These are phyloP conservation scores for Glossophaga mutica DNA, from an alignment of 2,797 vertebrate genomes.

Conservation along the genomic window DNA sequence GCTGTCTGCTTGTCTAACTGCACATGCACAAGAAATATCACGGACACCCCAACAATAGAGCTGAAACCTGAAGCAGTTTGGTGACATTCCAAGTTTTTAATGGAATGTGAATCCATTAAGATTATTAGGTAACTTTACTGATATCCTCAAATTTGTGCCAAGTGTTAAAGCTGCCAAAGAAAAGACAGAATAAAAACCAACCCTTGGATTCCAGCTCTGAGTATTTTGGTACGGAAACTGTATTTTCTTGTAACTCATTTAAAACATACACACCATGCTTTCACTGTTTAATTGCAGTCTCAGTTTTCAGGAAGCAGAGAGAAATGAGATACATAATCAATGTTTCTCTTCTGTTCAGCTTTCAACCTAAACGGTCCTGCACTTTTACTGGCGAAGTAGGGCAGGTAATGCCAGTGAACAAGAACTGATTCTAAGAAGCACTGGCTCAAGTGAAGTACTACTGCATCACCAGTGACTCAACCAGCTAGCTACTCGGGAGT, in stretches of 20 bases:
- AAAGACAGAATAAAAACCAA: constrained; percentile 50
- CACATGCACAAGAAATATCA: neutral
- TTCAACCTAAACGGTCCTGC: constrained; percentile 39
- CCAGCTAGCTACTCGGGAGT: constrained; percentile 82
- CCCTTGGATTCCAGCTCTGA: constrained; percentile 26
- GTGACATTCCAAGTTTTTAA: constrained; percentile 59
- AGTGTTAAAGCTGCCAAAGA: constrained; percentile 57
- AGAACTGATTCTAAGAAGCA: constrained; percentile 74
- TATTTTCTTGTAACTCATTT: constrained; percentile 65
- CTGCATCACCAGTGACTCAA: constrained; percentile 82
- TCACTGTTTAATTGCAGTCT: constrained; percentile 42
- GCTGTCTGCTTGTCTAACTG: constrained; percentile 28
- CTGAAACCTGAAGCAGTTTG: constrained; percentile 39
- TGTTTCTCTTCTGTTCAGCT: constrained; percentile 21
- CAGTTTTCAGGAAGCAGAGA: constrained; percentile 61
- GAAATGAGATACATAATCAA: constrained; percentile 49
- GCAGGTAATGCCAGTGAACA: constrained; percentile 77
- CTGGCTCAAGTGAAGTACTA: constrained; percentile 79
- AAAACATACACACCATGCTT: constrained; percentile 42
- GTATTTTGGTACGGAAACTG: constrained; percentile 50
- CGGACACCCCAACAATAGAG: constrained; percentile 7
- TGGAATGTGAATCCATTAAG: constrained; percentile 63
- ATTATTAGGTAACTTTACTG: constrained; percentile 69
- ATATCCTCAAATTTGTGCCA: constrained; percentile 55
- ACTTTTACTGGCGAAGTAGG: constrained; percentile 64